phyloP scores from a whole-genome alignment of 2,797 vertebrate species.

The Hoplostethus mediterraneus region DNA sequence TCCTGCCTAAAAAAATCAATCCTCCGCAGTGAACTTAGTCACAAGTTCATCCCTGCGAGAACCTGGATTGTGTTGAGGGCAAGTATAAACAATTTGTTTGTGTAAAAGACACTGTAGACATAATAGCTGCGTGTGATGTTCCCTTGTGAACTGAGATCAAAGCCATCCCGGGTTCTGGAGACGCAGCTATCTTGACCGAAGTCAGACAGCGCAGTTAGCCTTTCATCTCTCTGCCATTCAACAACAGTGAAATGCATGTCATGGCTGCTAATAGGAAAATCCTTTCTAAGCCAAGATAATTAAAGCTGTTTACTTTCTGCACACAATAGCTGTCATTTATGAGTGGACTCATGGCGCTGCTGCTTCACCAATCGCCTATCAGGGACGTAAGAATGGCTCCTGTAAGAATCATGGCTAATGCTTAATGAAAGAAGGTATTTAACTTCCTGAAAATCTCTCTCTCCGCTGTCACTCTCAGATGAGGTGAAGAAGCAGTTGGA shows the following conservation, averaged over 20 bases:
- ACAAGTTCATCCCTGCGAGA: background rate
- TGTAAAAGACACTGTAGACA: constrained; percentile 6
- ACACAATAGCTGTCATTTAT: background rate
- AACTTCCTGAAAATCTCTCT: constrained; percentile 4
- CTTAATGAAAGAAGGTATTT: constrained; percentile 6
- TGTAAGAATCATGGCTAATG: background rate
- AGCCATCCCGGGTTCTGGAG: background rate
- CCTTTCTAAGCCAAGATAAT: background rate
- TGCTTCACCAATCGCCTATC: background rate
- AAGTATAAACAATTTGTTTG: constrained; percentile 1
- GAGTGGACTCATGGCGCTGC: background rate
- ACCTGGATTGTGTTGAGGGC: background rate
- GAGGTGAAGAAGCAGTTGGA: constrained; percentile 88
- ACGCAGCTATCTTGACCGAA: too few species aligned
- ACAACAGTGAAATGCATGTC: background rate
- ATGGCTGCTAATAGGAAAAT: background rate
- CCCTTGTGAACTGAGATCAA: background rate
- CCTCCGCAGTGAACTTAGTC: background rate
- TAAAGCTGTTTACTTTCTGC: background rate
- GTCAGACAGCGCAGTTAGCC: background rate
- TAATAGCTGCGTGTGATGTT: constrained; percentile 26
- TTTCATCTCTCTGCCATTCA: background rate
- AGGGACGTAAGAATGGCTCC: background rate
- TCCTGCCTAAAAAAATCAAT: background rate
- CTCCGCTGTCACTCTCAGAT: constrained; percentile 76